phyloP scores from a whole-genome alignment of 1,140 invertebrate species.

The Hormaphis cornu region DNA sequence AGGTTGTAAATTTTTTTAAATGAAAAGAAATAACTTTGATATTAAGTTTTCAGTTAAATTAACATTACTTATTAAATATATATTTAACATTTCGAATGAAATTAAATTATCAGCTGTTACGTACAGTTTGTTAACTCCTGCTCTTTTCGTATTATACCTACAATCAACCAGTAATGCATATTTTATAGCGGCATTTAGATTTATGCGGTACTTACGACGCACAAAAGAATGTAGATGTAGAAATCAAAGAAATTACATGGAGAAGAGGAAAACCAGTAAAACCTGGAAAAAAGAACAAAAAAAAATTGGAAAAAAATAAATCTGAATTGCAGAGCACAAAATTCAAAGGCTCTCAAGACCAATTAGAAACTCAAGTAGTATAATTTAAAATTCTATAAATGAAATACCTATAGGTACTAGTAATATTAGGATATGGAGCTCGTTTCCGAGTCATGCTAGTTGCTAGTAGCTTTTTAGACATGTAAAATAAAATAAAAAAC shows the following conservation, averaged over 20 bases:
- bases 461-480: no score
- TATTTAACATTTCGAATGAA: no score
- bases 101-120: not conserved
- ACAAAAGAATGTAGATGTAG: conserved; percentile 9
- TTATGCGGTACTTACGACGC: not conserved
- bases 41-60: no score
- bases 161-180: no score
- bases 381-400: not conserved
- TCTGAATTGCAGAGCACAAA: conserved; percentile 41
- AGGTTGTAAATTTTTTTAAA: no score
- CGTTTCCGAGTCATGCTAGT: no score
- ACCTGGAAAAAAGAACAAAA: conserved; percentile 42
- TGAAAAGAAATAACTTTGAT: no score
- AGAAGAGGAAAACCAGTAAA: conserved; percentile 36
- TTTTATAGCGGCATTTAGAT: conserved; percentile 5
- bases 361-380: conserved; percentile 48
- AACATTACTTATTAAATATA: no score
- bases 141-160: not conserved
- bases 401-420: not conserved
- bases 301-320: conserved; percentile 44
- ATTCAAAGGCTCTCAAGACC: conserved; percentile 38
- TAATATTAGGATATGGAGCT: not conserved
- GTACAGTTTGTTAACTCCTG: not conserved
- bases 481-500: no score
- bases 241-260: conserved; percentile 11